A percentile compares a stretch with the other conserved stretches of the same genome.
These are phyloP conservation scores for Luffia ferchaultella DNA, from an alignment of 2,888 invertebrate genomes.

Conservation along the genomic window DNA sequence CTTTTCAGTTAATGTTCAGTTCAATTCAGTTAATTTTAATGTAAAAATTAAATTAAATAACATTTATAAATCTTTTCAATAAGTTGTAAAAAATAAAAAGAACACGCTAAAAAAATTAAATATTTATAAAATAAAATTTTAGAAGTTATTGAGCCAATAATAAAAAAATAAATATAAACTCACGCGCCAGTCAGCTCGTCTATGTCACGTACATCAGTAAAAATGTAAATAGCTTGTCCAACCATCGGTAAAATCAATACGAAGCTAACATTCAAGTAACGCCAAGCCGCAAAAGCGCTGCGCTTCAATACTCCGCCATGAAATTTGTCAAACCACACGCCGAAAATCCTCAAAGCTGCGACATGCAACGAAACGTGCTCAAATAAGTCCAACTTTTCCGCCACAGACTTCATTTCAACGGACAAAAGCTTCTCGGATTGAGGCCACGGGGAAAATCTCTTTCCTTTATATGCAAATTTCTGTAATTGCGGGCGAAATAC, in stretches of 20 bases:
- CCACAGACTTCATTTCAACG: not conserved
- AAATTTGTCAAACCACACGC: not conserved
- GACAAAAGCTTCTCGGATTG: not conserved
- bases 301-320: not conserved
- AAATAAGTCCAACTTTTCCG: not conserved
- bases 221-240: not conserved
- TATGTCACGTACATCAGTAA: not conserved
- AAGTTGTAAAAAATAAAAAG: not conserved
- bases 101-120: no score
- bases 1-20: no score
- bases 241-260: not conserved
- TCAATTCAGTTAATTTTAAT: no score
- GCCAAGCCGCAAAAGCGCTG: not conserved
- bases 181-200: not conserved
- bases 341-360: not conserved
- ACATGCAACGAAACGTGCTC: not conserved
- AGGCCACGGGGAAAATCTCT: not conserved
- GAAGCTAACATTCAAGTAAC: not conserved
- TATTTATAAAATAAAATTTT: not conserved
- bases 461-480: not conserved
- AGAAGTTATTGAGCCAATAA: not conserved
- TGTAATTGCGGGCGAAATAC: not conserved
- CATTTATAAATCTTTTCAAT: not conserved
- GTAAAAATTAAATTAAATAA: no score
- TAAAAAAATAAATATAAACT: not conserved